A percentile compares a stretch with the other conserved stretches of the same genome.
phyloP scores from a whole-genome alignment of 2,888 invertebrate genomes.

The Drosophila pseudotakahashii region DNA sequence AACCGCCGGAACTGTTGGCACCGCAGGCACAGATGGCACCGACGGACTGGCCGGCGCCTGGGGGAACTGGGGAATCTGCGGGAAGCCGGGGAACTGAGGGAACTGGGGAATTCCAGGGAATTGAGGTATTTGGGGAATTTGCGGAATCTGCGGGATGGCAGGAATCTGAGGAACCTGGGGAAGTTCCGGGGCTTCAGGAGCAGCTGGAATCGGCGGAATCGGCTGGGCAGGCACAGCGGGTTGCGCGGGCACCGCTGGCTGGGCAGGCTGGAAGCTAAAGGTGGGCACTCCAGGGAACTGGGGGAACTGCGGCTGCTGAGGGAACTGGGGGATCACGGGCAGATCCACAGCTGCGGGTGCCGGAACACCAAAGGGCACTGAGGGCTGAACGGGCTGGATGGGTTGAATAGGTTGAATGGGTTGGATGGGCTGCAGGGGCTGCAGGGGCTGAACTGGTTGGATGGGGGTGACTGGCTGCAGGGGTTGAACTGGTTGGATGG shows the following conservation, averaged over 20 bases:
- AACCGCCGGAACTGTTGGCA: slow-evolving; percentile 17
- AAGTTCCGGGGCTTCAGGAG: slow-evolving; percentile 45
- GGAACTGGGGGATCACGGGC: slow-evolving; percentile 41
- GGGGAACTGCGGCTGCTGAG: slow-evolving; percentile 52
- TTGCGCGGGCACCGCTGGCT: slow-evolving; percentile 34
- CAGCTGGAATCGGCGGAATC: slow-evolving; percentile 43
- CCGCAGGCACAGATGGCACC: slow-evolving; percentile 7
- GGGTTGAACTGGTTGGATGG: slow-evolving; percentile 25
- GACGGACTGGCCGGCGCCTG: slow-evolving; percentile 38
- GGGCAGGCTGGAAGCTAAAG: slow-evolving; percentile 55
- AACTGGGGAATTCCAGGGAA: slow-evolving; percentile 31
- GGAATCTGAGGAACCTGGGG: slow-evolving; percentile 31
- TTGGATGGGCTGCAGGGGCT: slow-evolving; percentile 39
- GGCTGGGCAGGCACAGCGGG: slow-evolving; percentile 50
- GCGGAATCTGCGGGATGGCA: slow-evolving; percentile 29
- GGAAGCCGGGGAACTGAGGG: slow-evolving; percentile 27
- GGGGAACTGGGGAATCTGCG: slow-evolving; percentile 39
- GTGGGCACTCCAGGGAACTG: slow-evolving; percentile 57
- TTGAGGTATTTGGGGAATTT: slow-evolving; percentile 26
- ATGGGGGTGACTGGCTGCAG: slow-evolving; percentile 32
- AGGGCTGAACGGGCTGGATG: slow-evolving; percentile 50
- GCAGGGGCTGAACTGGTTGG: slow-evolving; percentile 23
- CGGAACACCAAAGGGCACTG: slow-evolving; percentile 41
- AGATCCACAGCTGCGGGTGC: slow-evolving; percentile 49
- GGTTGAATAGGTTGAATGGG: slow-evolving; percentile 24